Evolutionary conservation across 2,888 invertebrate species (phyloP).

Genomic region (Polyommatus icarus): DNA sequence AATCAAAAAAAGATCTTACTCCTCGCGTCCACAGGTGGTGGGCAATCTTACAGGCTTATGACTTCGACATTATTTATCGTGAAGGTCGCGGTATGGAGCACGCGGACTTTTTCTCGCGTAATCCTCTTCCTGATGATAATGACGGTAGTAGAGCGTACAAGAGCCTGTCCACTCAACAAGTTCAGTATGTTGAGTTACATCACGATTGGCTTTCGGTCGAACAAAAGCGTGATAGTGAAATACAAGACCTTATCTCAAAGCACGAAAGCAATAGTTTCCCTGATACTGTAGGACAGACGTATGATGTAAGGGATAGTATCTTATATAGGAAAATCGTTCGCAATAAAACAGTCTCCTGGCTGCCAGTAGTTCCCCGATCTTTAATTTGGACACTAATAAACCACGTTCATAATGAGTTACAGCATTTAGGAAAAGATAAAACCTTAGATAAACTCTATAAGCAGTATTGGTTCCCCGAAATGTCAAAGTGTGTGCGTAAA

Average conservation of each 20-base stretch:
- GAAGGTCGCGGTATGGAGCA: not conserved
- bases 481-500: too few relatives aligned
- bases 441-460: too few relatives aligned
- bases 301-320: too few relatives aligned
- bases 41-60: slow-evolving; percentile 33
- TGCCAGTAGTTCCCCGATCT: too few relatives aligned
- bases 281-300: too few relatives aligned
- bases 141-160: not conserved
- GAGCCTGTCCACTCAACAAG: too few relatives aligned
- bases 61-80: not conserved
- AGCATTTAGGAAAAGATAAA: too few relatives aligned
- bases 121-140: not conserved
- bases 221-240: not conserved
- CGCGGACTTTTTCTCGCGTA: not conserved
- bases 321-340: too few relatives aligned
- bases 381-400: too few relatives aligned
- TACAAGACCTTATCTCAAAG: not conserved
- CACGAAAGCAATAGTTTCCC: not conserved
- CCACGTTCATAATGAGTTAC: too few relatives aligned
- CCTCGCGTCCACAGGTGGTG: not conserved
- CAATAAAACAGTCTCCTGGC: too few relatives aligned
- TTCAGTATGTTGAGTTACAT: not conserved
- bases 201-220: not conserved
- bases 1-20: not conserved
- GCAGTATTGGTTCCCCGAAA: too few relatives aligned